phyloP scores from a whole-genome alignment of 2,113 vertebrate genomes.

The Triplophysa dalaica region DNA sequence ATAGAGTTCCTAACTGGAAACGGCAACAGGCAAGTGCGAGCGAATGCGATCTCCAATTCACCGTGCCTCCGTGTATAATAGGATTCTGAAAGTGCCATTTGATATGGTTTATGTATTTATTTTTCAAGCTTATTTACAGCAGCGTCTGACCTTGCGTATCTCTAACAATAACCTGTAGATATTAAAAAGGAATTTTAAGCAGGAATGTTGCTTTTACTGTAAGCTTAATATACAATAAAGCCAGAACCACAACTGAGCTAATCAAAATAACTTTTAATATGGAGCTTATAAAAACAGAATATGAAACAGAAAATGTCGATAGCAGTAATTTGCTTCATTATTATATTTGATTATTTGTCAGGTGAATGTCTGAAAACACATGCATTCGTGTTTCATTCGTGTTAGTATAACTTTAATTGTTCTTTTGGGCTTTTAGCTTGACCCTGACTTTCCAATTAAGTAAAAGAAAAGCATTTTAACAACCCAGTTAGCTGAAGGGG shows the following conservation, averaged over 20 bases:
- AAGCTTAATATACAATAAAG: neutral
- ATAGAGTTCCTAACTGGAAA: constrained; percentile 30
- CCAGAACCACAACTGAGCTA: neutral
- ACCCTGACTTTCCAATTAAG: constrained; percentile 38
- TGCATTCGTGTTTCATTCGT: neutral
- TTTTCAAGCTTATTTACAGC: constrained; percentile 24
- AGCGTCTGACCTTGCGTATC: constrained; percentile 16
- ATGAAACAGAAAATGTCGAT: neutral
- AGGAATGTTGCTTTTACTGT: neutral
- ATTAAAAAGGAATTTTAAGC: constrained; percentile 19
- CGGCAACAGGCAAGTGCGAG: constrained; percentile 25
- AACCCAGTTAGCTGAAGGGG: constrained; percentile 49
- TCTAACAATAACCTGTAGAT: constrained; percentile 28
- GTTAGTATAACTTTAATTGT: constrained; percentile 12
- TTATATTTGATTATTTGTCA: neutral
- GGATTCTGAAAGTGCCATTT: constrained; percentile 36
- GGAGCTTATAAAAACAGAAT: neutral
- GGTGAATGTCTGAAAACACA: neutral
- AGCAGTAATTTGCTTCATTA: neutral
- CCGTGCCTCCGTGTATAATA: constrained; percentile 22
- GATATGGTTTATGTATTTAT: constrained; percentile 39
- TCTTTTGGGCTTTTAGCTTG: constrained; percentile 16
- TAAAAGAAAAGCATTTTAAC: constrained; percentile 39
- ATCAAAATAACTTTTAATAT: constrained; percentile 2
- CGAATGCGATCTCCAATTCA: constrained; percentile 33